Evolutionary conservation across 1,140 invertebrate genomes (phyloP).

Genomic region (Bombyx mori): ASM3026992v2 NC_085110.1:11089501-11090000

Average conservation of each 20-base stretch:
- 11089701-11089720: slow-evolving; percentile 84
- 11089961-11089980: slow-evolving; percentile 85
- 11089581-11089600: slow-evolving; percentile 87
- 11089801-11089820: not conserved
- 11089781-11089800: slow-evolving; percentile 7
- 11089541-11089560: slow-evolving; percentile 15
- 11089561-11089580: slow-evolving; percentile 84
- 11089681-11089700: slow-evolving; percentile 82
- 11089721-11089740: slow-evolving; percentile 81
- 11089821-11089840: not conserved
- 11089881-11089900: slow-evolving; percentile 83
- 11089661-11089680: slow-evolving; percentile 79
- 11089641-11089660: slow-evolving; percentile 92
- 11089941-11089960: slow-evolving; percentile 85
- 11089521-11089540: not conserved
- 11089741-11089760: slow-evolving; percentile 84
- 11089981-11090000: slow-evolving; percentile 92
- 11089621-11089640: slow-evolving; percentile 88
- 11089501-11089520: not conserved
- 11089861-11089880: slow-evolving; percentile 65
- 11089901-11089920: slow-evolving; percentile 79
- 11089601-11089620: slow-evolving; percentile 86
- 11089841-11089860: slow-evolving; percentile 69
- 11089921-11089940: slow-evolving; percentile 77
- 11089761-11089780: slow-evolving; percentile 69